These are phyloP conservation scores for Campoplex capitator DNA, from an alignment of 2,888 invertebrate species.

Conservation along the genomic window DNA sequence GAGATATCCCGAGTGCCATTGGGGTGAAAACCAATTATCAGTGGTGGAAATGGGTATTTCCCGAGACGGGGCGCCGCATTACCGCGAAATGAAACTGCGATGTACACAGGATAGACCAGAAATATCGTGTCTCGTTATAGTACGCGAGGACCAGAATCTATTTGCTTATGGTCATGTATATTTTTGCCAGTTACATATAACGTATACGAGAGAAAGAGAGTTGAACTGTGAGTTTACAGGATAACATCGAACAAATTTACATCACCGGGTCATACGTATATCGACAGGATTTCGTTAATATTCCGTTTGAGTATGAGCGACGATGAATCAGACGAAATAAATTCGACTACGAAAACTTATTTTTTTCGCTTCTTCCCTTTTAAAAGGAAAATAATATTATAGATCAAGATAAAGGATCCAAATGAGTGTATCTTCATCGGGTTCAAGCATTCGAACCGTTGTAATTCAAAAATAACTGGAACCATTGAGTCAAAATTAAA, in stretches of 20 bases:
- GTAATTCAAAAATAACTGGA: not conserved
- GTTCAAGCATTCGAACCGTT: not conserved
- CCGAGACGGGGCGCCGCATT: conserved; percentile 56
- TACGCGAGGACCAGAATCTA: conserved; percentile 34
- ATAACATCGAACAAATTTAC: conserved; percentile 21
- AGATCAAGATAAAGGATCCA: not conserved
- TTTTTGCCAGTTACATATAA: conserved; percentile 1
- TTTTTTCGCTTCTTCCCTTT: not conserved
- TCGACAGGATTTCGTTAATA: not conserved
- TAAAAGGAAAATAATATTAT: not conserved
- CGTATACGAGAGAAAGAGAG: not conserved
- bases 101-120: conserved; percentile 45
- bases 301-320: not conserved
- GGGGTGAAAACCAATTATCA: conserved; percentile 63
- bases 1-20: conserved; percentile 48
- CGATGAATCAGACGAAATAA: not conserved
- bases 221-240: conserved; percentile 27
- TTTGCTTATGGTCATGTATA: conserved; percentile 36
- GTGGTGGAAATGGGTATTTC: conserved; percentile 63
- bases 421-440: not conserved
- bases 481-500: not conserved
- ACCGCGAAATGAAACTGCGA: conserved; percentile 59
- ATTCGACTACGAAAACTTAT: not conserved
- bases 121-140: conserved; percentile 36
- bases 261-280: not conserved